Evolutionary conservation across 1,140 invertebrate genomes (phyloP).

Genomic region (Drosophila erecta): DNA sequence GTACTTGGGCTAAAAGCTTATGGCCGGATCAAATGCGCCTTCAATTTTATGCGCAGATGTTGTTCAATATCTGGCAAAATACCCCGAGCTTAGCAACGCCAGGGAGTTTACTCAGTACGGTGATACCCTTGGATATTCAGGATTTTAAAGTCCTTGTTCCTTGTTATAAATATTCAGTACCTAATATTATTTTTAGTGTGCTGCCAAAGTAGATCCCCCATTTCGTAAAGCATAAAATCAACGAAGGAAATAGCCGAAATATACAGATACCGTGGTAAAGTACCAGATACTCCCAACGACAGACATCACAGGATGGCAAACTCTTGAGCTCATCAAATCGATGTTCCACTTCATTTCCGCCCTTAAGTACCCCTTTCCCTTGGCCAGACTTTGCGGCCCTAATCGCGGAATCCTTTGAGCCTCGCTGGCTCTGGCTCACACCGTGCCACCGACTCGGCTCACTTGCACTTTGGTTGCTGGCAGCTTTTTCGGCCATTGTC

Average conservation of each 20-base stretch:
- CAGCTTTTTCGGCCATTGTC: slow-evolving; percentile 59
- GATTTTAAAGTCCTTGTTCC: not conserved
- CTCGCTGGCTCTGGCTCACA: slow-evolving; percentile 30
- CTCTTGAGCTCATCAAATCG: slow-evolving; percentile 46
- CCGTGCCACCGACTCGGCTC: slow-evolving; percentile 23
- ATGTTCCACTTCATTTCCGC: slow-evolving; percentile 69
- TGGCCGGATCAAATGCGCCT: slow-evolving; percentile 40
- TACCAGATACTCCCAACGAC: no score
- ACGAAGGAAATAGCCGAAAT: no score
- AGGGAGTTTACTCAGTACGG: not conserved
- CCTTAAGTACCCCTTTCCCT: slow-evolving; percentile 5
- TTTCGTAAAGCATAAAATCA: no score
- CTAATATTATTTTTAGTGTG: no score
- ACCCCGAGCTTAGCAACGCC: slow-evolving; percentile 5
- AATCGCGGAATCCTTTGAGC: slow-evolving; percentile 30
- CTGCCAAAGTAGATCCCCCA: no score
- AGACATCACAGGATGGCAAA: no score
- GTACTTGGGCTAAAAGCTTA: slow-evolving; percentile 53
- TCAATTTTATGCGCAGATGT: slow-evolving; percentile 55
- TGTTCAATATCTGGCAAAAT: slow-evolving; percentile 58
- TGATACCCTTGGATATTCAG: not conserved
- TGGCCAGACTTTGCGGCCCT: not conserved
- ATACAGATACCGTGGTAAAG: no score
- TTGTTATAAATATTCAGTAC: no score
- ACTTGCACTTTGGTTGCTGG: slow-evolving; percentile 16